Evolutionary conservation across 2,113 vertebrate genomes (phyloP).

Genomic region (Psittacus erithacus): DNA sequence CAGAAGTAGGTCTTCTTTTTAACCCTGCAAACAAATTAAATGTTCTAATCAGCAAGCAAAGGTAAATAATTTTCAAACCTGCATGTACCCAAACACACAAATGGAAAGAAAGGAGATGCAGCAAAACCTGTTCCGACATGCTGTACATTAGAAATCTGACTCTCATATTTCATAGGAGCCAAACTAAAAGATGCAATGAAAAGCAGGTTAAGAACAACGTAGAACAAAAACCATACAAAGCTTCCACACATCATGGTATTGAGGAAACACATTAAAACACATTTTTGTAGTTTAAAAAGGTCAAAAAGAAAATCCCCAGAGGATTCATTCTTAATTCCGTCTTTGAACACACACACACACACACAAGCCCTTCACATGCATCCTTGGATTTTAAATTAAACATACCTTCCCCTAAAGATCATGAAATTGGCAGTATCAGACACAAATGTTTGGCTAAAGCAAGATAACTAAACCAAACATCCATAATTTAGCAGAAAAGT

Average conservation of each 20-base stretch:
- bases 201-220: constrained; percentile 1
- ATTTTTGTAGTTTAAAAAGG: neutral
- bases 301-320: neutral
- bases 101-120: neutral
- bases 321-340: neutral
- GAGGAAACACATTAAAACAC: neutral
- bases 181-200: neutral
- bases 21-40: neutral
- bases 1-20: neutral
- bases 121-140: constrained; percentile 27
- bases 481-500: neutral
- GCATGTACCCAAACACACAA: neutral
- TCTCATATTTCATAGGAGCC: neutral
- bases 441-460: neutral
- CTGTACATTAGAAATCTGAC: neutral
- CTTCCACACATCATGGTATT: neutral
- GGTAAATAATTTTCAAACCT: neutral
- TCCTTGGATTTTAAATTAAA: constrained; percentile 14
- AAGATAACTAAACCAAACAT: neutral
- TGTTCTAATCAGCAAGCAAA: neutral
- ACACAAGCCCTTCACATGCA: neutral
- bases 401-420: neutral
- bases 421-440: neutral
- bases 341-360: neutral
- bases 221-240: neutral